Evolutionary conservation across 2,797 vertebrate genomes (phyloP), one percentile per base, ranked within the genome.

Genomic region (Falco concolor): DNA sequence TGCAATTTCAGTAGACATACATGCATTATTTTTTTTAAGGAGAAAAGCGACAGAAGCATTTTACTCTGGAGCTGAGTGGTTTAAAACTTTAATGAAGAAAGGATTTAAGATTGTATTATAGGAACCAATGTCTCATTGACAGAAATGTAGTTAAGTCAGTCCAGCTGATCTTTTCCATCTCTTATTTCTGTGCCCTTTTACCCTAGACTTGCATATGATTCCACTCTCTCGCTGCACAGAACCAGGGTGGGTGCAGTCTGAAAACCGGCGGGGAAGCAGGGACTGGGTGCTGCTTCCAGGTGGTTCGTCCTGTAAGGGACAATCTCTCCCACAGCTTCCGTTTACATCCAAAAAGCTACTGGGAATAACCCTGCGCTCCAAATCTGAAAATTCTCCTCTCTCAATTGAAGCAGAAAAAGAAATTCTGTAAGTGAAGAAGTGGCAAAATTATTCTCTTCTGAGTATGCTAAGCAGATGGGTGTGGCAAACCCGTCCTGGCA

Each of bases 11-110:
- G 68, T 40, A 65, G 90, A 72, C 53, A 54, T 7, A 59, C 8
- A 23, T 3, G 11, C 84, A 92, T 95, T 89, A 89, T 53, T 92
- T 96, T 92, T 96, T 96, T 95, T 84, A 89, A 93, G 93, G n/a
- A 84, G 86, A 83, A 89, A 77, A 87, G 34, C 60, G 88, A 84
- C 27, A 72, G 38, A 77, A 91, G 77, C 34, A 5, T 87, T 92
- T 94, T 80, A 65, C 60, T 94, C 73, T 42, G 45, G 45, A 93
- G 94, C 30, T 10, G 38, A 84, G 77, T n/a, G 32, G 56, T 72
- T 93, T 96, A 96, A 96, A 96, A 94, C 44, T 93, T 96, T 95
- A 93, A 96, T 89, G 90, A 91, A 94, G 68, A 76, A 82, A 80
- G 56, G 60, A 89, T 68, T 96, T 89, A 82, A 86, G 77, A 80